Conservation (phyloP, 1,140 invertebrate genomes). For the Scaptomyza hsui region DNA sequence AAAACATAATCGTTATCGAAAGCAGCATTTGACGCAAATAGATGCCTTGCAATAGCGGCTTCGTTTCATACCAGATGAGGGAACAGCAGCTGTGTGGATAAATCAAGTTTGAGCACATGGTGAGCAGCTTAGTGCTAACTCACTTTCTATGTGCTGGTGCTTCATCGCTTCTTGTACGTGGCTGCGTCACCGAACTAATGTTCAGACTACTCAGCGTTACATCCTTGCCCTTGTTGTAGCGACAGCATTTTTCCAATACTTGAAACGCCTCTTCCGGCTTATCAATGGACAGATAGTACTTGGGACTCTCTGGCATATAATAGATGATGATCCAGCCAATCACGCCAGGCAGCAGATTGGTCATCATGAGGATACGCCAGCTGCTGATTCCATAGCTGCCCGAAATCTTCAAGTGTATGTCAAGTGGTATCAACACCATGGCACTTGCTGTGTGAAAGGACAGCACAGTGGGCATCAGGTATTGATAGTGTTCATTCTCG, state of each 20-base stretch:
- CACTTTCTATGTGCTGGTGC: not conserved
- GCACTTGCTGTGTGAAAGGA: conserved; percentile 17
- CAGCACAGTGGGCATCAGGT: not conserved
- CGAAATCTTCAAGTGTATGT: not conserved
- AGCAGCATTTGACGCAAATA: conserved; percentile 3
- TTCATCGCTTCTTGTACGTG: not conserved
- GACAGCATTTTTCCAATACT: conserved; percentile 40
- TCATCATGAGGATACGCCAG: conserved; percentile 38
- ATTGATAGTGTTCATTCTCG: not conserved
- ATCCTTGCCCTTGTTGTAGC: conserved; percentile 50
- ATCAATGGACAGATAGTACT: conserved; percentile 47
- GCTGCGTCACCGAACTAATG: conserved; percentile 20
- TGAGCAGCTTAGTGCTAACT: not conserved
- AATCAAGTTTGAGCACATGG: not conserved
- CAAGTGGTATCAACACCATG: not conserved
- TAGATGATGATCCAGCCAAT: not conserved
- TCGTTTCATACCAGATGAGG: conserved; percentile 26
- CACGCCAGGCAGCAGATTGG: conserved; percentile 34
- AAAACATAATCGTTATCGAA: not conserved
- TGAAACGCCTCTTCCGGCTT: conserved; percentile 16
- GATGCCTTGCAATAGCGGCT: conserved; percentile 9
- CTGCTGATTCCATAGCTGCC: not conserved
- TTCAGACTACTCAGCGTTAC: conserved; percentile 40
- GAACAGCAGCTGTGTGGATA: not conserved
- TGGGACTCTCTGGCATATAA: conserved; percentile 51